Percentiles rank a stretch among this genome's conserved stretches.
Conservation (phyloP, 2,888 invertebrate genomes). For the Latrodectus hesperus region DNA sequence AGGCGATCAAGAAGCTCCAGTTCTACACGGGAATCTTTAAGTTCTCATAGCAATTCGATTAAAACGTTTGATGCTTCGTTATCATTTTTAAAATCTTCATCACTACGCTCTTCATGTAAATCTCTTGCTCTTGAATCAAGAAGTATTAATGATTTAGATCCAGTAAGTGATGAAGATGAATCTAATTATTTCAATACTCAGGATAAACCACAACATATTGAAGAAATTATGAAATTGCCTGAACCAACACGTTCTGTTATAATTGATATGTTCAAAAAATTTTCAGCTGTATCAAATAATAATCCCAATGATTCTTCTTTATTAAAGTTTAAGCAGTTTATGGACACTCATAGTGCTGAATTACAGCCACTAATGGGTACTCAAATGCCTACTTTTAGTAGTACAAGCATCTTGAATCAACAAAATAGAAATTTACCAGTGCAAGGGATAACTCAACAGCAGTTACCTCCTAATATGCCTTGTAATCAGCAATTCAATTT, state of each 20-base stretch:
- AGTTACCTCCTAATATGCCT: slow-evolving; percentile 16
- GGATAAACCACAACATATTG: slow-evolving; percentile 1
- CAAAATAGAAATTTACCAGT: not conserved
- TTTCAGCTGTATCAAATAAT: slow-evolving; percentile 3
- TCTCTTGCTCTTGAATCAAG: slow-evolving; percentile 4
- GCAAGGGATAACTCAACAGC: slow-evolving; percentile 4
- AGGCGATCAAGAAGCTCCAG: not conserved
- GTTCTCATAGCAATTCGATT: not conserved
- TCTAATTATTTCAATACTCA: slow-evolving; percentile 36
- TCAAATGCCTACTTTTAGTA: not conserved
- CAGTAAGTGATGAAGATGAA: slow-evolving; percentile 64
- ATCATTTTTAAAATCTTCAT: not conserved
- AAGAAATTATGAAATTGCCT: slow-evolving; percentile 28
- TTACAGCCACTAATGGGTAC: slow-evolving; percentile 19
- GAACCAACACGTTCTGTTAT: slow-evolving; percentile 23
- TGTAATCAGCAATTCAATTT: not conserved
- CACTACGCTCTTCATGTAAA: not conserved
- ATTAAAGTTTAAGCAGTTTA: slow-evolving; percentile 39
- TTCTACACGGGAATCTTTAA: slow-evolving; percentile 4
- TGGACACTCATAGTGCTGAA: slow-evolving; percentile 18
- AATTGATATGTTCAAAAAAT: slow-evolving; percentile 28
- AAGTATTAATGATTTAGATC: slow-evolving; percentile 37
- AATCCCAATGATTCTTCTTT: slow-evolving; percentile 28
- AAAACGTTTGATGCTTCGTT: not conserved
- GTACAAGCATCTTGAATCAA: not conserved